Conservation (phyloP, 2,797 vertebrate genomes). For the Dermochelys coriacea region DNA sequence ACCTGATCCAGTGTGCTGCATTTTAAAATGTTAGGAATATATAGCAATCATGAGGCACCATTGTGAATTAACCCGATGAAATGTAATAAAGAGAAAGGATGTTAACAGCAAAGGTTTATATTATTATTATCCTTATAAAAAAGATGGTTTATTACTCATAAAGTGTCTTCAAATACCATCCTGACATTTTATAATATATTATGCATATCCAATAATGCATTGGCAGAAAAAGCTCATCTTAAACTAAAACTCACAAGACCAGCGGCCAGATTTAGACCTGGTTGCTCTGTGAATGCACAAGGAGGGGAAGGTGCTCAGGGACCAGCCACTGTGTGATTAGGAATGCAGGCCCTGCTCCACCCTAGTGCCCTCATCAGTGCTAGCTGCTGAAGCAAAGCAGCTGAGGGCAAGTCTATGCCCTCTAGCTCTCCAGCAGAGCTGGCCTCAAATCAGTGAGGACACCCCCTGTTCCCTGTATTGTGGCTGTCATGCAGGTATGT, state of each 20-base stretch:
- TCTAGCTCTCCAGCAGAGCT: neutral
- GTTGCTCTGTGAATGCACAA: neutral
- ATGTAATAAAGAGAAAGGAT: neutral
- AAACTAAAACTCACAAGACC: neutral
- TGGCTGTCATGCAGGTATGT: neutral
- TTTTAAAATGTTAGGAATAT: conserved; percentile 2
- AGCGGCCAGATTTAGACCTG: neutral
- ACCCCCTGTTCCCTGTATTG: rapidly evolving
- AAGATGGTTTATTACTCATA: neutral
- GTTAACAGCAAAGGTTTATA: neutral
- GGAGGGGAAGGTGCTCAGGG: neutral
- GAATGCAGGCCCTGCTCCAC: neutral
- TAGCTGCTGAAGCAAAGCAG: neutral
- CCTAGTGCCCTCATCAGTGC: neutral
- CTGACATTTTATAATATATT: neutral
- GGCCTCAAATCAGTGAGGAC: neutral
- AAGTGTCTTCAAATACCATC: neutral
- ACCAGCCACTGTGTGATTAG: neutral
- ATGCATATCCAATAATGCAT: neutral
- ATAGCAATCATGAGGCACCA: rapidly evolving
- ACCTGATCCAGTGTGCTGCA: neutral
- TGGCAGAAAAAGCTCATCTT: neutral
- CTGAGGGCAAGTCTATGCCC: neutral
- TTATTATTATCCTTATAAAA: neutral
- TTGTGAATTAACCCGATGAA: neutral